Evolutionary conservation across 2,888 invertebrate species (phyloP).

Genomic region (Dasysyrphus tricinctus): DNA sequence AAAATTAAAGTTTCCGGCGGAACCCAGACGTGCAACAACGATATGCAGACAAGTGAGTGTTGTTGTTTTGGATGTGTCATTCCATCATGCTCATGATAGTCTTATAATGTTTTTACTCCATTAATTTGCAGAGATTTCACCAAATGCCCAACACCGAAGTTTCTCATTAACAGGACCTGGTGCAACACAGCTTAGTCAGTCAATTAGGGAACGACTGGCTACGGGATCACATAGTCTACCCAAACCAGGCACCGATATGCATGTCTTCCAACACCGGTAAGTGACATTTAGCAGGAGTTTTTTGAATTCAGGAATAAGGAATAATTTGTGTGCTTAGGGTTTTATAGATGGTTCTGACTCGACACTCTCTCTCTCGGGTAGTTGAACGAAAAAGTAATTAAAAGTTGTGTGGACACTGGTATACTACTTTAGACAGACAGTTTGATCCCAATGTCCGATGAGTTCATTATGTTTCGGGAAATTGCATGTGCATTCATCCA

Average conservation of each 20-base stretch:
- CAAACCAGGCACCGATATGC: slow-evolving; percentile 88
- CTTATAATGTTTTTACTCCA: slow-evolving; percentile 23
- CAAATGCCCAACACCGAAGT: slow-evolving; percentile 91
- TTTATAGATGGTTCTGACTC: slow-evolving; percentile 37
- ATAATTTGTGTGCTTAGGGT: slow-evolving; percentile 22
- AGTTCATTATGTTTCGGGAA: slow-evolving; percentile 35
- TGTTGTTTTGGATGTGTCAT: slow-evolving; percentile 10
- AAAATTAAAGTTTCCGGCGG: slow-evolving; percentile 96
- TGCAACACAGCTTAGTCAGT: slow-evolving; percentile 93
- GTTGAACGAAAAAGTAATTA: slow-evolving; percentile 34
- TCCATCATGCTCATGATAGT: not conserved
- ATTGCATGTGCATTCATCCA: slow-evolving; percentile 32
- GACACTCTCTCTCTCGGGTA: not conserved
- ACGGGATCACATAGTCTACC: slow-evolving; percentile 94
- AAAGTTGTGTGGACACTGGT: slow-evolving; percentile 13
- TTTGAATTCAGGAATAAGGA: not conserved
- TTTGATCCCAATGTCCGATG: slow-evolving; percentile 27
- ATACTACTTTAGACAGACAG: not conserved
- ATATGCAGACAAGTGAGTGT: slow-evolving; percentile 88
- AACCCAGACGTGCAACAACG: slow-evolving; percentile 93
- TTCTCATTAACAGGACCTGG: slow-evolving; percentile 93
- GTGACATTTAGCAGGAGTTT: slow-evolving; percentile 1
- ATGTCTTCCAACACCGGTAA: slow-evolving; percentile 87
- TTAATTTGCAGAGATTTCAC: slow-evolving; percentile 84
- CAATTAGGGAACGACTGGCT: slow-evolving; percentile 91